phyloP scores from a whole-genome alignment of 2,113 vertebrate species.

The Gorsachius goisagi region DNA sequence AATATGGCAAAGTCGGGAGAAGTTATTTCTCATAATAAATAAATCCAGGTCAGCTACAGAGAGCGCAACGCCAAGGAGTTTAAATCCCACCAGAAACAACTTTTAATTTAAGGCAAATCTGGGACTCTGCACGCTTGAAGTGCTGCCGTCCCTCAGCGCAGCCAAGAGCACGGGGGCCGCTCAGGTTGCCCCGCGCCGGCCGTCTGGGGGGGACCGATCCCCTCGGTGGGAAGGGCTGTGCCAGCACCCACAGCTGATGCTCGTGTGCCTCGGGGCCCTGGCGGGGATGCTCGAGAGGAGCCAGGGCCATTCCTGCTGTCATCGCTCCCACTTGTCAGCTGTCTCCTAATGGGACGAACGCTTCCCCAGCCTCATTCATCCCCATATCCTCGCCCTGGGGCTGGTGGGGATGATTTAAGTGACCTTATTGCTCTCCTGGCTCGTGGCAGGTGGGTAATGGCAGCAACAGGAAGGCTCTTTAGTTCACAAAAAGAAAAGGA shows the following conservation, averaged over 20 bases:
- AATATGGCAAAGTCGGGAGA: background rate
- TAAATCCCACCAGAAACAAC: background rate
- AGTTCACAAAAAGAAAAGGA: background rate
- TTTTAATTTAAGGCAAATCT: background rate
- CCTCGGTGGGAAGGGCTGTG: background rate
- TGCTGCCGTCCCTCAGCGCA: background rate
- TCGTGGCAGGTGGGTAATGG: too few relatives aligned
- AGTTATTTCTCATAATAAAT: background rate
- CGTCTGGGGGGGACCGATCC: background rate
- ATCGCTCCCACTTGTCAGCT: background rate
- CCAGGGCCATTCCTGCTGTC: background rate
- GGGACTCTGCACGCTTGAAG: background rate
- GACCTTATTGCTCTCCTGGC: background rate
- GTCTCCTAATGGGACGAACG: background rate
- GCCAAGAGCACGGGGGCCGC: background rate
- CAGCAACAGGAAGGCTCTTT: background rate
- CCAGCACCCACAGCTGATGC: background rate
- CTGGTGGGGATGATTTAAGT: rapidly evolving
- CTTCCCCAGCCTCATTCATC: background rate
- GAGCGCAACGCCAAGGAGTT: background rate
- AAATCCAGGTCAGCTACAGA: background rate
- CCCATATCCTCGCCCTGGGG: background rate
- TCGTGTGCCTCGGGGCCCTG: background rate
- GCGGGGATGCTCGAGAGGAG: background rate
- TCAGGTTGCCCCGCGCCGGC: background rate